These are phyloP conservation scores for Papilio dardanus DNA, from an alignment of 1,140 invertebrate species.

Conservation along the genomic window DNA sequence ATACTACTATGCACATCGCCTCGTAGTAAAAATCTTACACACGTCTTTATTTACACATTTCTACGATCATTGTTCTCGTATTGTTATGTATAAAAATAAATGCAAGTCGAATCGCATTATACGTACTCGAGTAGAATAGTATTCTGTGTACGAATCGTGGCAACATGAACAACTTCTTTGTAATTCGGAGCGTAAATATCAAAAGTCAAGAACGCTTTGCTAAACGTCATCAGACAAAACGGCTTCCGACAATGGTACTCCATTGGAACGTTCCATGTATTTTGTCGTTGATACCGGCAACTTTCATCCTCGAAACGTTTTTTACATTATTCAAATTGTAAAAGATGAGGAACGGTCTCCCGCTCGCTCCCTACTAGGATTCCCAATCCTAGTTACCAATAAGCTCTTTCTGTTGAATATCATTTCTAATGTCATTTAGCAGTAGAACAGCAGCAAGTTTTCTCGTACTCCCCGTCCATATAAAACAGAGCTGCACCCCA, in stretches of 20 bases:
- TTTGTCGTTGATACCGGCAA: background rate
- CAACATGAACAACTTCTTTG: conserved; percentile 19
- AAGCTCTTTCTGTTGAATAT: background rate
- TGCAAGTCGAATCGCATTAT: conserved; percentile 9
- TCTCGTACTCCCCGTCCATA: conserved; percentile 51
- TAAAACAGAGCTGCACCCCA: conserved; percentile 62
- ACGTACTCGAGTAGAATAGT: background rate
- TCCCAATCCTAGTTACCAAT: too few relatives aligned
- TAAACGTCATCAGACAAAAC: conserved; percentile 16
- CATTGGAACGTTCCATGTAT: conserved; percentile 29
- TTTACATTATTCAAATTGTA: background rate
- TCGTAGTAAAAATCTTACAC: conserved; percentile 50
- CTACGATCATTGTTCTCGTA: conserved; percentile 28
- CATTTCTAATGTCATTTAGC: conserved; percentile 27
- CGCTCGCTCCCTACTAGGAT: too few relatives aligned
- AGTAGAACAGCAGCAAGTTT: conserved; percentile 39
- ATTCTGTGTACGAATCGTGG: conserved; percentile 5
- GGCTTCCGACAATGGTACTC: conserved; percentile 29
- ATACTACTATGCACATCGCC: conserved; percentile 56
- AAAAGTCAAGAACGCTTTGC: conserved; percentile 35
- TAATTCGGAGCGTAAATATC: conserved; percentile 37
- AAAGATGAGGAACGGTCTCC: background rate
- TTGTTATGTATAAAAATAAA: conserved; percentile 13
- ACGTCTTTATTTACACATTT: conserved; percentile 35
- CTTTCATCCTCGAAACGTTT: background rate